A percentile compares a stretch with the other conserved stretches of the same genome.
phyloP scores from a whole-genome alignment of 2,113 vertebrate species.

The Gulo gulo region DNA sequence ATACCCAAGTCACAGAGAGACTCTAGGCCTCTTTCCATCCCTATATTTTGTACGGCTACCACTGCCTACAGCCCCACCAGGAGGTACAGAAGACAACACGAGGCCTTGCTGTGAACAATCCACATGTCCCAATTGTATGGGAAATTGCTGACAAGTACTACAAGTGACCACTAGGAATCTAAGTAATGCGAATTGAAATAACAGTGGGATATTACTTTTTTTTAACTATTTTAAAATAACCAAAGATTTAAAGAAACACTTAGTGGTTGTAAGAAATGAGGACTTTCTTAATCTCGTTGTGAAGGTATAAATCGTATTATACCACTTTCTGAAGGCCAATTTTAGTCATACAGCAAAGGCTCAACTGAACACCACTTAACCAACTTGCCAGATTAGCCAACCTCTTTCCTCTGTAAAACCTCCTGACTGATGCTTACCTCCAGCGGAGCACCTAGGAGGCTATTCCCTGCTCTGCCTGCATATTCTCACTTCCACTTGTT shows the following conservation, averaged over 20 bases:
- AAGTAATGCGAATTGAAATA: background rate
- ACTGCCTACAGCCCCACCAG: background rate
- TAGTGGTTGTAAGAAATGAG: background rate
- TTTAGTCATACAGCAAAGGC: background rate
- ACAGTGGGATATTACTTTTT: slow-evolving; percentile 9
- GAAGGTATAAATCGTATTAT: background rate
- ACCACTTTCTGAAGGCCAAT: background rate
- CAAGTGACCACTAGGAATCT: background rate
- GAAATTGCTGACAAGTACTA: background rate
- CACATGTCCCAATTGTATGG: background rate
- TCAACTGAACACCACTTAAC: background rate
- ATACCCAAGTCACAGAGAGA: background rate
- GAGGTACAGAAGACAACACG: background rate
- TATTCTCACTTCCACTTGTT: background rate
- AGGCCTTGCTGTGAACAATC: background rate
- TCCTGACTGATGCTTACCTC: background rate
- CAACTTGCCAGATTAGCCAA: background rate
- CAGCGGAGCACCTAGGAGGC: background rate
- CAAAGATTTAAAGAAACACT: background rate
- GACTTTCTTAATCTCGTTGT: background rate
- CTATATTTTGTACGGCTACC: background rate
- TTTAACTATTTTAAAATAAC: background rate
- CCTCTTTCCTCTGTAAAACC: background rate
- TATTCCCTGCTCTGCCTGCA: background rate
- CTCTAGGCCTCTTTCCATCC: background rate